phyloP scores from a whole-genome alignment of 2,113 vertebrate genomes.

The Saguinus imperator region DNA sequence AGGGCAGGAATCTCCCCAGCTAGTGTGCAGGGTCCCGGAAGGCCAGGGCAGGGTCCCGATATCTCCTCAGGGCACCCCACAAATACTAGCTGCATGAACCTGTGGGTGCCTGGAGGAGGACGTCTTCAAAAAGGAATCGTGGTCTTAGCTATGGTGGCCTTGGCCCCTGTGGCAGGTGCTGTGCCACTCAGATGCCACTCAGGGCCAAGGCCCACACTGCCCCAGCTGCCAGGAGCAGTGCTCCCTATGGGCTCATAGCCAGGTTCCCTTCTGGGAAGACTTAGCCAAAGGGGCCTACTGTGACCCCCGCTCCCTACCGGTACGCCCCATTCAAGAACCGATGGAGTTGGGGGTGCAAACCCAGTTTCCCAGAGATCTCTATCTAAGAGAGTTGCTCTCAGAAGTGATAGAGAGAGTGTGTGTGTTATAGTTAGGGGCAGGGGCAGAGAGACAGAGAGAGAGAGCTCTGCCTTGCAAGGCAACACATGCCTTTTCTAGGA shows the following conservation, averaged over 20 bases:
- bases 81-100: rapidly evolving
- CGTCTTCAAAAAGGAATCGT: too few relatives aligned
- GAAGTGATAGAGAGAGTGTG: too few relatives aligned
- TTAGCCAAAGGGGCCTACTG: background rate
- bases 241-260: background rate
- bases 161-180: rapidly evolving
- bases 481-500: rapidly evolving
- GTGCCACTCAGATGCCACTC: background rate
- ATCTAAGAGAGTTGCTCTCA: background rate
- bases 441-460: too few relatives aligned
- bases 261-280: background rate
- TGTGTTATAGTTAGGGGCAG: too few relatives aligned
- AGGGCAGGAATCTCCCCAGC: rapidly evolving
- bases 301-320: too few relatives aligned
- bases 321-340: background rate
- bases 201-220: too few relatives aligned
- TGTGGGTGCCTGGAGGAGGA: background rate
- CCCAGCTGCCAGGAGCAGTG: background rate
- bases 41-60: rapidly evolving
- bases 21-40: background rate
- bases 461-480: background rate
- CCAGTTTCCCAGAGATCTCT: background rate
- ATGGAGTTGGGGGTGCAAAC: background rate
- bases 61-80: background rate
- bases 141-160: background rate